Percentiles rank a stretch among this genome's conserved stretches.
Conservation (phyloP, 2,113 vertebrate genomes). For the Micronycteris hirsuta region DNA sequence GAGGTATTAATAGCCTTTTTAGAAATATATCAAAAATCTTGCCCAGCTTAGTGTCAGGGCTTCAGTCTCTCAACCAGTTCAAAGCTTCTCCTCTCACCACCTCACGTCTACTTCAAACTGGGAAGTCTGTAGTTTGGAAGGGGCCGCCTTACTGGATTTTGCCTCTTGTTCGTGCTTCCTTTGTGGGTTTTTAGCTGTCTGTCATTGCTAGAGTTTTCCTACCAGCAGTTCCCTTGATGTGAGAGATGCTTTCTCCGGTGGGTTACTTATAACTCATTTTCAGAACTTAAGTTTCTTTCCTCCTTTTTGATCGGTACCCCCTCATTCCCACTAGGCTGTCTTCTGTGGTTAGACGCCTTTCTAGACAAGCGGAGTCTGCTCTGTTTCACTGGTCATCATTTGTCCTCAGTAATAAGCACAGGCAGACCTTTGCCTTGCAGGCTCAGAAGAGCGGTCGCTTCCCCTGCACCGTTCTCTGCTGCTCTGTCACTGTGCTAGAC, state of each 20-base stretch:
- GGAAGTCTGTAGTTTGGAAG: neutral
- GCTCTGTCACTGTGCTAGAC: neutral
- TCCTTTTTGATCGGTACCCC: neutral
- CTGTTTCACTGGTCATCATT: neutral
- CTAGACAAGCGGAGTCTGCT: neutral
- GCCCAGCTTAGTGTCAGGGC: neutral
- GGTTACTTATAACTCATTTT: neutral
- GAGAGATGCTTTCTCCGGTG: neutral
- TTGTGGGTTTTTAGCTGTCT: neutral
- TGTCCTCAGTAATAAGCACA: neutral
- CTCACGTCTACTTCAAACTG: neutral
- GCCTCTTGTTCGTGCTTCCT: neutral
- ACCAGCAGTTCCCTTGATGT: neutral
- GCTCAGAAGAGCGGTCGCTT: neutral
- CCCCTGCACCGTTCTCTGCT: neutral
- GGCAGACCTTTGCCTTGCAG: neutral
- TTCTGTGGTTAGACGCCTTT: neutral
- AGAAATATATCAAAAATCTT: neutral
- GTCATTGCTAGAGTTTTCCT: neutral
- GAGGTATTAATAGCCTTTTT: neutral
- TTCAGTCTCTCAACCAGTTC: neutral
- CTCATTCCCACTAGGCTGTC: neutral
- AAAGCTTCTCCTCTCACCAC: neutral
- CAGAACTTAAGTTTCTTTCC: neutral
- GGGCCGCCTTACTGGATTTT: neutral